A percentile compares a stretch with the other conserved stretches of the same genome.
Conservation (phyloP, 2,113 vertebrate species). For the Acanthochromis polyacanthus region DNA sequence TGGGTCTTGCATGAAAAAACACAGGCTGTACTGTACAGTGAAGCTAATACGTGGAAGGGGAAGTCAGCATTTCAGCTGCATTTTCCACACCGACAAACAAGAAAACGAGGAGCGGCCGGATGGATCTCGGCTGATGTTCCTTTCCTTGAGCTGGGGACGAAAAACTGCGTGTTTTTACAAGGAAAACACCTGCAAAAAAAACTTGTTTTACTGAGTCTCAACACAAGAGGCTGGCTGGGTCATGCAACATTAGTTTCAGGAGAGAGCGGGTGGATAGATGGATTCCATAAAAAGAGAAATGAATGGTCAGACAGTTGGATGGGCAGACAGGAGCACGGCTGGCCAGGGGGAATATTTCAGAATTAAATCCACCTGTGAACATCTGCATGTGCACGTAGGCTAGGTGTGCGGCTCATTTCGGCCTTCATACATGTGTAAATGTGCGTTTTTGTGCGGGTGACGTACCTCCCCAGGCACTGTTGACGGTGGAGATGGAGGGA, state of each 20-base stretch:
- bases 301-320: slow-evolving; percentile 14
- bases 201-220: neutral
- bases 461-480: slow-evolving; percentile 93
- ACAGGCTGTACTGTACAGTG: neutral
- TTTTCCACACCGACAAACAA: slow-evolving; percentile 1
- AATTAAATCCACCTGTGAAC: slow-evolving; percentile 3
- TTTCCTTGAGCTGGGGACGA: neutral
- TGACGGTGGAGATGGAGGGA: slow-evolving; percentile 89
- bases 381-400: neutral
- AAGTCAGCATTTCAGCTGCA: slow-evolving; percentile 13
- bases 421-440: neutral
- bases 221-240: neutral
- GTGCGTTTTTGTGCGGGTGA: slow-evolving; percentile 10
- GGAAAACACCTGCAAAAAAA: neutral
- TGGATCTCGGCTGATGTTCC: slow-evolving; percentile 2
- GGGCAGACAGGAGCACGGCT: slow-evolving; percentile 5
- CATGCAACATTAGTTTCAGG: slow-evolving; percentile 14
- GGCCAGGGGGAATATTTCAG: slow-evolving; percentile 9
- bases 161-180: neutral
- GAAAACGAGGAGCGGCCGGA: neutral
- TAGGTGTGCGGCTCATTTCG: neutral
- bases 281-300: slow-evolving; percentile 22
- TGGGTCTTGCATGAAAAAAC: neutral
- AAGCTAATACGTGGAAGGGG: neutral
- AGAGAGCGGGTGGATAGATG: slow-evolving; percentile 1